Conservation (phyloP, 2,797 vertebrate genomes). For the Tamandua tetradactyla region DNA sequence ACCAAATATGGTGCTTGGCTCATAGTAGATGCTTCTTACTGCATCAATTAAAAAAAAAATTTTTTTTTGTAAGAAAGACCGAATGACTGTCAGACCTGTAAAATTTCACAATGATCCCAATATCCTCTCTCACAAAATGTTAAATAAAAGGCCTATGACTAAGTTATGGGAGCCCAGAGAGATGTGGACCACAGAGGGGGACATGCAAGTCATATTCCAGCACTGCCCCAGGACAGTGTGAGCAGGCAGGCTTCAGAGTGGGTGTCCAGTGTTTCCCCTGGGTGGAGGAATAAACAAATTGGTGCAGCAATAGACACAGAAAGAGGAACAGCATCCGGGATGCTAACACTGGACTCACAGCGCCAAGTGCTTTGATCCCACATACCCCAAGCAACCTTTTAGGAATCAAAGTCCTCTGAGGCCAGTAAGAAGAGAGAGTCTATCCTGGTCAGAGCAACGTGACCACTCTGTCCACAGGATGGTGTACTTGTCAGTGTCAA, state of each 20-base stretch:
- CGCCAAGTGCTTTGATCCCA: background rate
- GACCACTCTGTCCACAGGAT: background rate
- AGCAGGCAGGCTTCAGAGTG: background rate
- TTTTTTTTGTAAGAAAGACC: constrained; percentile 8
- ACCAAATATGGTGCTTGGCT: background rate
- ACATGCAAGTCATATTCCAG: background rate
- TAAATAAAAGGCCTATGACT: background rate
- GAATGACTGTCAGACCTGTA: background rate
- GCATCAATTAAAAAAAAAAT: background rate
- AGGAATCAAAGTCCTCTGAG: background rate
- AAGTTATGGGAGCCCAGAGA: background rate
- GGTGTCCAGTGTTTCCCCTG: background rate
- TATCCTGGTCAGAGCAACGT: background rate
- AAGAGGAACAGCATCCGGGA: background rate
- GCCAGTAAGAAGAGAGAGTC: background rate
- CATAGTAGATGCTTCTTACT: background rate
- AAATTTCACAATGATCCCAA: background rate
- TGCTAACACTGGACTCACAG: background rate
- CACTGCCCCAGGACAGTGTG: background rate
- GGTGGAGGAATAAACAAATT: background rate
- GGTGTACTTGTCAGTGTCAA: background rate
- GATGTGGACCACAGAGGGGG: background rate
- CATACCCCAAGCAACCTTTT: background rate
- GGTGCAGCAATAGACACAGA: background rate
- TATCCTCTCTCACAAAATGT: background rate